phyloP scores from a whole-genome alignment of 2,888 invertebrate genomes.

The Philaethria dido region DNA sequence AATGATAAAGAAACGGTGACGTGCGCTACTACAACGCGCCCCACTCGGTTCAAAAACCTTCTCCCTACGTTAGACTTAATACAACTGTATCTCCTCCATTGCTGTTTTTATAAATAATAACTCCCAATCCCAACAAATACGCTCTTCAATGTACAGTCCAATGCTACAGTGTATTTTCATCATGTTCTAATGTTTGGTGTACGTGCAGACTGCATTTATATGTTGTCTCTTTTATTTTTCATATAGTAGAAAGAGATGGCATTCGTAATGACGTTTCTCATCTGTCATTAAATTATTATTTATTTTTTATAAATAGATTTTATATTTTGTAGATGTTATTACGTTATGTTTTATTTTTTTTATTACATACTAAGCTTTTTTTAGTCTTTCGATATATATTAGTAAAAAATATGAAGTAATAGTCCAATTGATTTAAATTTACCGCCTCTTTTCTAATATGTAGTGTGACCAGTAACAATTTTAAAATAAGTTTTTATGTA shows the following conservation, averaged over 20 bases:
- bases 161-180: constrained; percentile 21
- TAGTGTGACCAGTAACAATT: constrained; percentile 20
- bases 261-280: constrained; percentile 42
- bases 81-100: constrained; percentile 50
- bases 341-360: not conserved
- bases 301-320: not conserved
- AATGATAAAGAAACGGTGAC: constrained; percentile 82
- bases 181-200: constrained; percentile 4
- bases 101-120: constrained; percentile 39
- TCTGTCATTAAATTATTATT: constrained; percentile 38
- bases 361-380: not conserved
- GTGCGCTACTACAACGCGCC: constrained; percentile 52
- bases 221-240: constrained; percentile 34
- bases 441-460: constrained; percentile 2
- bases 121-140: not conserved
- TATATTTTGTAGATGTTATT: constrained; percentile 4
- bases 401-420: not conserved
- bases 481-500: not conserved
- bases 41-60: constrained; percentile 46
- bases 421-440: constrained; percentile 16
- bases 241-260: constrained; percentile 40
- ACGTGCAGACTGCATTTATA: constrained; percentile 29
- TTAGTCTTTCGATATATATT: not conserved
- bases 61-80: constrained; percentile 31
- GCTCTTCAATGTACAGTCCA: constrained; percentile 38